phyloP scores from a whole-genome alignment of 2,113 vertebrate species.

The Brachionichthys hirsutus region DNA sequence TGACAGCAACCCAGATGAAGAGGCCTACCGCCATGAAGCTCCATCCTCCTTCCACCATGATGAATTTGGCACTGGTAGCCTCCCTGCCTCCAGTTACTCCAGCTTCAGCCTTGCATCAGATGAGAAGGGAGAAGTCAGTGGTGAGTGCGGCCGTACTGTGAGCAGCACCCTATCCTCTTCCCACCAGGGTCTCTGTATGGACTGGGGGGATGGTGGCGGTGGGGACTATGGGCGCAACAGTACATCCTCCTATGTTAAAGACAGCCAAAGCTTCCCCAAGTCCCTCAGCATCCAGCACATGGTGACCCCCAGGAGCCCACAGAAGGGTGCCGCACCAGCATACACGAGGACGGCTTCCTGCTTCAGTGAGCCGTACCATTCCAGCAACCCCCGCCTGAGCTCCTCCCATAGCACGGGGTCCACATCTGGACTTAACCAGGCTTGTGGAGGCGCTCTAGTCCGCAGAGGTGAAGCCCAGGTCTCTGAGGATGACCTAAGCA shows the following conservation, averaged over 20 bases:
- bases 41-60: slow-evolving; percentile 73
- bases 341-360: slow-evolving; percentile 84
- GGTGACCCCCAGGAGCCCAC: slow-evolving; percentile 77
- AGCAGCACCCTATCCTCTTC: slow-evolving; percentile 87
- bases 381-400: slow-evolving; percentile 77
- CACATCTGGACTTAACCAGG: slow-evolving; percentile 61
- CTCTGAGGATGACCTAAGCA: slow-evolving; percentile 80
- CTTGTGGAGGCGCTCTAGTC: slow-evolving; percentile 34
- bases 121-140: slow-evolving; percentile 83
- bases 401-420: slow-evolving; percentile 81
- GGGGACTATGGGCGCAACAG: slow-evolving; percentile 82
- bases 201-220: slow-evolving; percentile 80
- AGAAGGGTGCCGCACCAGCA: slow-evolving; percentile 76
- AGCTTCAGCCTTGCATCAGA: slow-evolving; percentile 91
- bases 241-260: slow-evolving; percentile 79
- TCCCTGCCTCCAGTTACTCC: slow-evolving; percentile 89
- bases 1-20: slow-evolving; percentile 86
- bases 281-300: slow-evolving; percentile 83
- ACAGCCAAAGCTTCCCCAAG: slow-evolving; percentile 81
- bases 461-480: slow-evolving; percentile 61
- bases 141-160: slow-evolving; percentile 69
- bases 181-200: slow-evolving; percentile 88
- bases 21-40: slow-evolving; percentile 82
- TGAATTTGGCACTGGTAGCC: slow-evolving; percentile 80
- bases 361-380: slow-evolving; percentile 85